phyloP scores from a whole-genome alignment of 2,797 vertebrate genomes.

The Chiropotes sagulatus region DNA sequence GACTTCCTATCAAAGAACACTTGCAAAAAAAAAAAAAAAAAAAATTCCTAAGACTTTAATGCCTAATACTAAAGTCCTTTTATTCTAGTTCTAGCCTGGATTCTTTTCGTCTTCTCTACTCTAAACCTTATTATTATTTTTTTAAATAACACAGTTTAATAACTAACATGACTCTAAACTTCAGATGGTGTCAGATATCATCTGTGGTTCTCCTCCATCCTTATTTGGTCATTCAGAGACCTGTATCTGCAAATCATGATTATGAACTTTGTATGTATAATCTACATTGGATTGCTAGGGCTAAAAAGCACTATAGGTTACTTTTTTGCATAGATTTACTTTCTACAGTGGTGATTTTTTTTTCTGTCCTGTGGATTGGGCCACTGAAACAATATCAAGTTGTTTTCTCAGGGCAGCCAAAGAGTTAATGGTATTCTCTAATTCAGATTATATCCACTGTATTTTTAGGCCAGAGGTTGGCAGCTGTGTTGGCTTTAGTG shows the following conservation, averaged over 20 bases:
- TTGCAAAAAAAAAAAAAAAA: no score
- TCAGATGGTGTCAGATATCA: not conserved
- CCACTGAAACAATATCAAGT: not conserved
- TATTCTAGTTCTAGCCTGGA: not conserved
- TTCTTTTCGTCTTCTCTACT: not conserved
- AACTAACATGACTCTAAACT: not conserved
- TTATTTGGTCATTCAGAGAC: not conserved
- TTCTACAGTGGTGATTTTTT: not conserved
- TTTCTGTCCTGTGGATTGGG: not conserved
- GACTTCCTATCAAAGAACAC: no score
- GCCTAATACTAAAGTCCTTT: slow-evolving; percentile 27
- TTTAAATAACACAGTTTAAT: not conserved
- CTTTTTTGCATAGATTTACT: not conserved
- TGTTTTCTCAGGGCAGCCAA: not conserved
- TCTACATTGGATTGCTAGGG: not conserved
- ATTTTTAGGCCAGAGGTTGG: not conserved
- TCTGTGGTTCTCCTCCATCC: not conserved
- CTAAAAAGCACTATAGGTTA: not conserved
- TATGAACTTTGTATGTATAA: not conserved
- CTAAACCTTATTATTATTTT: not conserved
- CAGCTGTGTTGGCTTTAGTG: slow-evolving; percentile 32
- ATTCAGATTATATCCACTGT: not conserved
- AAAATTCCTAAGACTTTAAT: not conserved
- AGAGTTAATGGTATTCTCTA: not conserved
- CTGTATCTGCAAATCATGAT: not conserved